Percentiles rank a stretch among this genome's conserved stretches.
Evolutionary conservation across 2,888 invertebrate species (phyloP).

Genomic region (Lasioglossum leucozonium): DNA sequence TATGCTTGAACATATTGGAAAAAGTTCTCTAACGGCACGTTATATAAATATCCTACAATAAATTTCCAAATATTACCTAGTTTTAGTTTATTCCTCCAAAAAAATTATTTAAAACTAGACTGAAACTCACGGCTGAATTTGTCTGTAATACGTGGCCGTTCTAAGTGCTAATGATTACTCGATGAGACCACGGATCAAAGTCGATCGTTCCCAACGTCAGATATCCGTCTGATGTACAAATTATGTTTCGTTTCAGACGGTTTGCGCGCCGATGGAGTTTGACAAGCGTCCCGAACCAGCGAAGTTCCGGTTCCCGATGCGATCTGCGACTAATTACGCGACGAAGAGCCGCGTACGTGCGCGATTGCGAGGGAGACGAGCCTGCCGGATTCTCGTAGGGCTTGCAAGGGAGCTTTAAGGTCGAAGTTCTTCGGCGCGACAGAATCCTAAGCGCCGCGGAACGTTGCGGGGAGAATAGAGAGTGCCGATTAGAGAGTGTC

Average conservation of each 20-base stretch:
- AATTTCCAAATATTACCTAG: background rate
- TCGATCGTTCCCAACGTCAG: background rate
- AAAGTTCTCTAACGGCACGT: background rate
- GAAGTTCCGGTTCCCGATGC: slow-evolving; percentile 26
- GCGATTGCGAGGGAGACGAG: background rate
- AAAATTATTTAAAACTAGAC: background rate
- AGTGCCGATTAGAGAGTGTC: slow-evolving; percentile 21
- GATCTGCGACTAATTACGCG: slow-evolving; percentile 37
- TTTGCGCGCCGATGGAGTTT: slow-evolving; percentile 16
- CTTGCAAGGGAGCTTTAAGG: slow-evolving; percentile 25
- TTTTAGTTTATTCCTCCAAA: background rate
- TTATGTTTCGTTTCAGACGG: slow-evolving; percentile 13
- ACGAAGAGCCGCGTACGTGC: slow-evolving; percentile 16
- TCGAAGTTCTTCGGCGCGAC: slow-evolving; percentile 24
- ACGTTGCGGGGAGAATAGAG: slow-evolving; percentile 17
- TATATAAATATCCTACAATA: background rate
- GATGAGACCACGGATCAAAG: background rate
- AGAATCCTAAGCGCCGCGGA: slow-evolving; percentile 20
- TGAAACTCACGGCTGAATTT: background rate
- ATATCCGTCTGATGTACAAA: slow-evolving; percentile 7
- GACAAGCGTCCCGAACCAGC: slow-evolving; percentile 5
- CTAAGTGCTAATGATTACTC: background rate
- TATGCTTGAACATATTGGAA: background rate
- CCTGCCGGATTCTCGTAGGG: background rate
- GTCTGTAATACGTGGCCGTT: background rate